Evolutionary conservation across 2,888 invertebrate genomes (phyloP), one percentile per base, ranked within the genome.

Genomic region (Acrocyrtus sp.): DNA sequence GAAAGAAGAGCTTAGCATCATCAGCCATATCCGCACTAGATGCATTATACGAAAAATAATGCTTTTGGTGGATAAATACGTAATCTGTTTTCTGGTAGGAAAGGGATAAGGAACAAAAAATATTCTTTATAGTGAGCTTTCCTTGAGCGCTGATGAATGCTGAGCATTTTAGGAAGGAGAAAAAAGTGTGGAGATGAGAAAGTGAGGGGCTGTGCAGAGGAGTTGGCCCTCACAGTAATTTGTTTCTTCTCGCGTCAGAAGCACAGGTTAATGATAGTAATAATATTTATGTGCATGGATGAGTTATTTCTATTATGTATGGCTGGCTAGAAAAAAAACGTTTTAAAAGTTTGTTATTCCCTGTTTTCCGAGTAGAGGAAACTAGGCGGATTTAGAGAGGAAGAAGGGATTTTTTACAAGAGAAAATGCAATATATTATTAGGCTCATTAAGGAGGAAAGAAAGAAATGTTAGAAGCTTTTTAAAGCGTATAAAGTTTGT

Each of bases 201-300:
- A 22, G 41, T 17, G 62, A 69, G 69, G 61, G 69, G 70, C 29
- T 63, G 70, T 39, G 45, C 57, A 51, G 56, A 63, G 70, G 70
- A 70, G 70, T 70, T 70, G 63, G 70, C 57, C 70, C 65, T 72
- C 72, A 63, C 56, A 72, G 72, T 72, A 72, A 72, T 72, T 72
- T 72, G 72, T 65, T 72, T 72, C 72, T 72, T 65, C 72, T 72
- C 72, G 72, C 72, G 72, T 72, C 72, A 72, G 72, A 72, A 65
- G 72, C 72, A 72, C 72, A 72, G 72, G 72, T 72, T 72, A 72
- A 72, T 72, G 72, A 72, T 72, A 72, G 72, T 72, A 72, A 72
- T 72, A 72, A 72, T 72, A 72, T 72, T 72, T 72, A 72, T 60
- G 72, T 63, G 72, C 72, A 65, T 72, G 72, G 63, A 72, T 72